Conservation (phyloP, 2,113 vertebrate species). For the Cavia porcellus region DNA sequence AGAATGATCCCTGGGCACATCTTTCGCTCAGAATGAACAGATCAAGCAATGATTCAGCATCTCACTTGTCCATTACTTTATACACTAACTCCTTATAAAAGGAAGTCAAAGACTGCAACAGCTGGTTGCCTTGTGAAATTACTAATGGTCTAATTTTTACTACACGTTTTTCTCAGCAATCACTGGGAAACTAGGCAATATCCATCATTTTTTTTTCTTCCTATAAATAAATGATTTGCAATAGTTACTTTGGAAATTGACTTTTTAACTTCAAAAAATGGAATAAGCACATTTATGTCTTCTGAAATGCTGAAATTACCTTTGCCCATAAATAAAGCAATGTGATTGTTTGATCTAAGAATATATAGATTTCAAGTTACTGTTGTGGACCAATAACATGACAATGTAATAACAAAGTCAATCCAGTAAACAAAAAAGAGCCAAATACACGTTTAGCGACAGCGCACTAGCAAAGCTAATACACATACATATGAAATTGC, state of each 20-base stretch:
- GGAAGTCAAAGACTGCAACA: neutral
- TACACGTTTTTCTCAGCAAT: neutral
- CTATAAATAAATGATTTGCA: neutral
- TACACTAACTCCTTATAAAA: slow-evolving; percentile 17
- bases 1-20: neutral
- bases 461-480: neutral
- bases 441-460: neutral
- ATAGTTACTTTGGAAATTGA: slow-evolving; percentile 15
- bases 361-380: slow-evolving; percentile 23
- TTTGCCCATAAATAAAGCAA: slow-evolving; percentile 46
- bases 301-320: neutral
- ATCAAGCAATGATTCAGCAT: neutral
- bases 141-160: slow-evolving; percentile 25
- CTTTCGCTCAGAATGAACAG: slow-evolving; percentile 35
- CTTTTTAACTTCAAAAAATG: slow-evolving; percentile 62
- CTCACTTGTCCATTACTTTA: neutral
- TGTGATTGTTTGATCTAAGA: neutral
- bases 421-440: neutral
- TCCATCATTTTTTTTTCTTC: neutral
- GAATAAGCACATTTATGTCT: neutral
- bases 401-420: neutral
- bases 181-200: neutral
- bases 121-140: neutral
- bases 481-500: neutral
- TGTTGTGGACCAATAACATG: slow-evolving; percentile 11